phyloP scores from a whole-genome alignment of 1,140 invertebrate species.

The Leptinotarsa texana region DNA sequence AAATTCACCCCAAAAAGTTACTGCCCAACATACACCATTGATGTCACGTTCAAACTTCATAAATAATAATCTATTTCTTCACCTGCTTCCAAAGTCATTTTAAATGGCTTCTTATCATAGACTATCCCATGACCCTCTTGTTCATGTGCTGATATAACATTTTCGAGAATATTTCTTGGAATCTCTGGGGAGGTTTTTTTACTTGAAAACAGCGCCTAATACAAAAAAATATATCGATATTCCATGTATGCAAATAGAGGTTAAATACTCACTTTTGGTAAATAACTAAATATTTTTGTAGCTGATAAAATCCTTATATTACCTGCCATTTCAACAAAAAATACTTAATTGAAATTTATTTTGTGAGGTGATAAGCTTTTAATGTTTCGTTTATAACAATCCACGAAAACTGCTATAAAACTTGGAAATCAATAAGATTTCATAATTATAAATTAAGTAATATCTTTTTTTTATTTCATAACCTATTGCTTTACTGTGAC shows the following conservation, averaged over 20 bases:
- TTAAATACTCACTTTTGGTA: neutral
- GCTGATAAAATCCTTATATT: neutral
- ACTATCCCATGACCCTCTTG: constrained; percentile 72
- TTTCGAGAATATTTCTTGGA: neutral
- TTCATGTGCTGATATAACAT: constrained; percentile 59
- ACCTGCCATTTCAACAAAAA: neutral
- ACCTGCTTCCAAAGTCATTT: constrained; percentile 70
- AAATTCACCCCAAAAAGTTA: no score
- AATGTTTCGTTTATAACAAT: no score
- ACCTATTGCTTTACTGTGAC: no score
- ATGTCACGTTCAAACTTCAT: no score
- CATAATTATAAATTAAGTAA: no score
- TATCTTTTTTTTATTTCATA: no score
- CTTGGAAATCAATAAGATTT: no score
- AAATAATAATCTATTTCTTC: constrained; percentile 19
- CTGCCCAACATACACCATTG: no score
- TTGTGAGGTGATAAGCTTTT: no score
- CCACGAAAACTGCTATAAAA: no score
- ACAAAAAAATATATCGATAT: neutral
- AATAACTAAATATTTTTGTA: neutral
- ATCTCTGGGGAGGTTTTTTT: neutral
- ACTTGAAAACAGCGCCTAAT: neutral
- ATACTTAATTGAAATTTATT: no score
- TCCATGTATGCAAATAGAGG: neutral
- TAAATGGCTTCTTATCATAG: constrained; percentile 91